Evolutionary conservation across 2,888 invertebrate species (phyloP).

Genomic region (Pinctada fucata): DNA sequence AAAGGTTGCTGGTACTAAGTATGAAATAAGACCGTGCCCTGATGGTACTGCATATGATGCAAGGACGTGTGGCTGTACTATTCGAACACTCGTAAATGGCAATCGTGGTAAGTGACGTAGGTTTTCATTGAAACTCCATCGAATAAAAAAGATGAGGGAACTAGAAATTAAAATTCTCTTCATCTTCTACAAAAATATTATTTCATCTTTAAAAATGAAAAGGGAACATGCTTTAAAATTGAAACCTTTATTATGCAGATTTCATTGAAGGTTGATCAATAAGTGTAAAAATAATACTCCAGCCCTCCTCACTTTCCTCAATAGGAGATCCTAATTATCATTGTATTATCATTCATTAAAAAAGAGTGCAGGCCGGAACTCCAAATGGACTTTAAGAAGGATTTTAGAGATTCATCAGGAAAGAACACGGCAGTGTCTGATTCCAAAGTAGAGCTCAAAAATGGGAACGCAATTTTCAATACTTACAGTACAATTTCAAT

Average conservation of each 20-base stretch:
- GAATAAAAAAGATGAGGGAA: not conserved
- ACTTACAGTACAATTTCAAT: constrained; percentile 21
- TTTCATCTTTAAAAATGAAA: too few species aligned
- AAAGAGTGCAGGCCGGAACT: constrained; percentile 30
- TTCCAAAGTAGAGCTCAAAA: not conserved
- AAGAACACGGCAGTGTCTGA: constrained; percentile 26
- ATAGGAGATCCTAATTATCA: not conserved
- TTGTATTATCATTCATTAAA: not conserved
- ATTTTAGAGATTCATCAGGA: constrained; percentile 24
- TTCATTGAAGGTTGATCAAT: not conserved
- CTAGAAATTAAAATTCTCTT: too few species aligned
- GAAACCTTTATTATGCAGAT: not conserved
- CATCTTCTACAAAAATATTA: too few species aligned
- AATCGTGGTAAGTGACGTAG: not conserved
- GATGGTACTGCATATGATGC: constrained; percentile 28
- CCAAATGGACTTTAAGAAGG: constrained; percentile 15
- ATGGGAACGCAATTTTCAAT: constrained; percentile 21
- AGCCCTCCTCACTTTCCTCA: too few species aligned
- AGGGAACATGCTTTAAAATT: too few species aligned
- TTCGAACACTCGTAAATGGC: constrained; percentile 1
- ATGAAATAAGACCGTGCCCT: constrained; percentile 32
- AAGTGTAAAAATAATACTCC: not conserved
- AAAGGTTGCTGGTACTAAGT: not conserved
- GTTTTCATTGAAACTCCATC: not conserved
- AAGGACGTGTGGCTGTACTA: constrained; percentile 31